A percentile compares a stretch with the other conserved stretches of the same genome.
Evolutionary conservation across 1,140 invertebrate species (phyloP).

Genomic region (Idris sp.): DNA sequence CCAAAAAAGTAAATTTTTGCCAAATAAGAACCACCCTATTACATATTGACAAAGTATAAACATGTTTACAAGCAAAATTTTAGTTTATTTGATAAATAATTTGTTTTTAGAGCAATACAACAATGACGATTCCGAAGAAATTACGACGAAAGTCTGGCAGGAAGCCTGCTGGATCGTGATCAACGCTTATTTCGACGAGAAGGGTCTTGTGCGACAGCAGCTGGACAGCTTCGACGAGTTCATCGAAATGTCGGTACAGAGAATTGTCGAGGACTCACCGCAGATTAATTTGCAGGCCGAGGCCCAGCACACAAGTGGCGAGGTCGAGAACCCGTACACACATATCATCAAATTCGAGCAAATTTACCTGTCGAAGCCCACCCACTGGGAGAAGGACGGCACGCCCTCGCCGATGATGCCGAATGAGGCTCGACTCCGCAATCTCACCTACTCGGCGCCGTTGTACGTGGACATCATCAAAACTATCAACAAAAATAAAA

Average conservation of each 20-base stretch:
- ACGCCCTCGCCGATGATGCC: slow-evolving; percentile 99
- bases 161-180: slow-evolving; percentile 70
- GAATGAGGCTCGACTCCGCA: slow-evolving; percentile 94
- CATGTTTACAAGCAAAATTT: too few relatives aligned
- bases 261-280: slow-evolving; percentile 98
- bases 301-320: slow-evolving; percentile 94
- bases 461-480: slow-evolving; percentile 99
- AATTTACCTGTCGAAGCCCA: slow-evolving; percentile 98
- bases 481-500: slow-evolving; percentile 76
- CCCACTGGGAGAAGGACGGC: slow-evolving; percentile 99
- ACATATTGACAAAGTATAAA: too few relatives aligned
- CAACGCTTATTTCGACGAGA: slow-evolving; percentile 91
- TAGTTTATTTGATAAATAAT: too few relatives aligned
- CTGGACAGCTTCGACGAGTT: slow-evolving; percentile 99
- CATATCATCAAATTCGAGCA: slow-evolving; percentile 98
- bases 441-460: slow-evolving; percentile 96
- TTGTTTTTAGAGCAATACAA: slow-evolving; percentile 8
- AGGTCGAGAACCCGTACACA: slow-evolving; percentile 91
- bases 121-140: slow-evolving; percentile 61
- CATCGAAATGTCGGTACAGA: slow-evolving; percentile 99
- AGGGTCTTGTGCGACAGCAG: slow-evolving; percentile 97
- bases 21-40: too few relatives aligned
- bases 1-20: too few relatives aligned
- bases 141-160: slow-evolving; percentile 66
- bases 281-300: slow-evolving; percentile 97